These are phyloP conservation scores for Chondrosia reniformis DNA, from an alignment of 37 sponge, comb jelly and placozoan genomes.

Conservation along the genomic window DNA sequence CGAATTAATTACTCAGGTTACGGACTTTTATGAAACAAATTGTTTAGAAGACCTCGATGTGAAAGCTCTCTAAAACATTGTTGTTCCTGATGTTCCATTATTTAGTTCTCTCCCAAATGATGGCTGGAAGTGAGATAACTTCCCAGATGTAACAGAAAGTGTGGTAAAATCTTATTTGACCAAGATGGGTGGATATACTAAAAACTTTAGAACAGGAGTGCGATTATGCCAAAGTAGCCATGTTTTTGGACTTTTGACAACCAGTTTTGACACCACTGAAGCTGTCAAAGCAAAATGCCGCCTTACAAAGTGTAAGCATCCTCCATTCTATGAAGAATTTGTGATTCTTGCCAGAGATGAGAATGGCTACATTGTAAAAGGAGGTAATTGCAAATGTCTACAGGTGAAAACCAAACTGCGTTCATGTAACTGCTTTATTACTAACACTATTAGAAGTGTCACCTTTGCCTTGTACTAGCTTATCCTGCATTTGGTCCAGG, in stretches of 20 bases:
- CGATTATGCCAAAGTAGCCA: conserved; percentile 17
- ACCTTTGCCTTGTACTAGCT: conserved; percentile 16
- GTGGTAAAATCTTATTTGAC: not conserved
- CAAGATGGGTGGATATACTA: conserved; percentile 19
- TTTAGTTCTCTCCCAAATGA: conserved; percentile 1
- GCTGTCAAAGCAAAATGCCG: conserved; percentile 12
- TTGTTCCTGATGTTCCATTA: not conserved
- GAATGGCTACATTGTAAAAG: too few relatives aligned
- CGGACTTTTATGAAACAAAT: conserved; percentile 21
- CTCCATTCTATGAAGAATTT: conserved; percentile 20
- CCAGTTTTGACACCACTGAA: not conserved
- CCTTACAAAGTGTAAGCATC: conserved; percentile 21
- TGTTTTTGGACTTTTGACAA: not conserved
- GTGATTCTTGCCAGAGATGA: too few relatives aligned
- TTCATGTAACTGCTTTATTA: conserved; percentile 26
- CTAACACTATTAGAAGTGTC: conserved; percentile 24
- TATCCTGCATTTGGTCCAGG: conserved; percentile 27
- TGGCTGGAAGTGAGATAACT: not conserved
- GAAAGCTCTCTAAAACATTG: conserved; percentile 1
- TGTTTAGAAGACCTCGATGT: conserved; percentile 19
- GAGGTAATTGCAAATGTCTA: not conserved
- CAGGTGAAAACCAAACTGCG: conserved; percentile 16
- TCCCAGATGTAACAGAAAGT: conserved; percentile 13
- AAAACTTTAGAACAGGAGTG: conserved; percentile 28
- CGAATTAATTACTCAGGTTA: conserved; percentile 6